Evolutionary conservation across 2,888 invertebrate species (phyloP).

Genomic region (Chrysotoxum bicinctum): DNA sequence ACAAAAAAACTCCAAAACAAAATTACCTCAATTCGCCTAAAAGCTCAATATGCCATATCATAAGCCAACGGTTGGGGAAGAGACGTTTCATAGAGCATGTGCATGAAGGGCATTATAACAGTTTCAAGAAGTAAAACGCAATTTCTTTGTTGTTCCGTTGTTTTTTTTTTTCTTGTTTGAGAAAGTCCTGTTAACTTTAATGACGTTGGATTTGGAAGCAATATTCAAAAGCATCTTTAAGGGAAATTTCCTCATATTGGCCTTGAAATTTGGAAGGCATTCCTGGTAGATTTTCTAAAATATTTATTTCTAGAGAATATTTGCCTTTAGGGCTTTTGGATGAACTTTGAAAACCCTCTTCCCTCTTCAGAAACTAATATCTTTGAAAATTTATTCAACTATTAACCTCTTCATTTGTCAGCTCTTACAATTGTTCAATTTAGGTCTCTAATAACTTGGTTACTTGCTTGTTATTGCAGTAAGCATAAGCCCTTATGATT

Average conservation of each 20-base stretch:
- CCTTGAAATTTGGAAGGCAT: background rate
- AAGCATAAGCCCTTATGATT: background rate
- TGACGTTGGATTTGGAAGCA: slow-evolving; percentile 3
- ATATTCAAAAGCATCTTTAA: background rate
- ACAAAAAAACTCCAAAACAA: background rate
- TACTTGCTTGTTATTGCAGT: background rate
- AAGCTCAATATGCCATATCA: background rate
- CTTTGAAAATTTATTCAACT: background rate
- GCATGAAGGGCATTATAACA: background rate
- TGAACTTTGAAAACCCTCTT: background rate
- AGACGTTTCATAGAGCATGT: background rate
- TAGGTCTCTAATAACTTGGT: background rate
- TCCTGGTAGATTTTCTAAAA: background rate
- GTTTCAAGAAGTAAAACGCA: background rate
- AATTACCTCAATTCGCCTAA: slow-evolving; percentile 9
- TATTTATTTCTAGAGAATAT: background rate
- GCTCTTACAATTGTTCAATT: background rate
- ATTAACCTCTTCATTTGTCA: background rate
- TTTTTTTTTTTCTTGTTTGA: background rate
- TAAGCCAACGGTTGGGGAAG: background rate
- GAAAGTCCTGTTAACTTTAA: background rate
- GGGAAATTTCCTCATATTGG: background rate
- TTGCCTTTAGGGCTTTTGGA: background rate
- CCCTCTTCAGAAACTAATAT: background rate
- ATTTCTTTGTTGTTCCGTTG: background rate